Conservation (phyloP, 2,113 vertebrate species). For the Pyrgilauda ruficollis region DNA sequence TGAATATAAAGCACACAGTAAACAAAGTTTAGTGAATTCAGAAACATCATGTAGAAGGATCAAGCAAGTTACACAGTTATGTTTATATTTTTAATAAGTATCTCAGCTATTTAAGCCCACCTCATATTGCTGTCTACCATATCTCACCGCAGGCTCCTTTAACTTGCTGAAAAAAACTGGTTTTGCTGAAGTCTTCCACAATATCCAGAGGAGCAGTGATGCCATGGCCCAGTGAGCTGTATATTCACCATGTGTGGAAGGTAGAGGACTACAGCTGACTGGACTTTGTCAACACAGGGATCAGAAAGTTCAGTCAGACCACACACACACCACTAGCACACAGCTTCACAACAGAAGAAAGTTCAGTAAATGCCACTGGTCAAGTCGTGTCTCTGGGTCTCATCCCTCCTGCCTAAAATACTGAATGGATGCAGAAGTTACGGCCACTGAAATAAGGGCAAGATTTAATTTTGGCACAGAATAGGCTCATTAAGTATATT, state of each 20-base stretch:
- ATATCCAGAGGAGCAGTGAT: background rate
- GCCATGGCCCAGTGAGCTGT: background rate
- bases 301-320: background rate
- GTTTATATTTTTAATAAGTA: background rate
- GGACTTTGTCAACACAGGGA: background rate
- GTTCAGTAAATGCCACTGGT: background rate
- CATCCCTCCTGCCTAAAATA: background rate
- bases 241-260: background rate
- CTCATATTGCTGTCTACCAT: background rate
- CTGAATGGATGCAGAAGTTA: background rate
- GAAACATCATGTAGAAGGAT: background rate
- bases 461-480: constrained; percentile 29
- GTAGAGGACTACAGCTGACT: background rate
- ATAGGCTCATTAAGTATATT: constrained; percentile 45
- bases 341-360: background rate
- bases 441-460: background rate
- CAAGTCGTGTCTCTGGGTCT: accelerated
- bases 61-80: background rate
- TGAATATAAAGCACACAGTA: background rate
- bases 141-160: background rate
- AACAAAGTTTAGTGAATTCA: background rate
- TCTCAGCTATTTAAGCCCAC: background rate
- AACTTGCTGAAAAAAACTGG: background rate
- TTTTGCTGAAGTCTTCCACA: background rate
- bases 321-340: background rate